phyloP scores from a whole-genome alignment of 2,888 invertebrate species.

The Trissolcus japonicus region DNA sequence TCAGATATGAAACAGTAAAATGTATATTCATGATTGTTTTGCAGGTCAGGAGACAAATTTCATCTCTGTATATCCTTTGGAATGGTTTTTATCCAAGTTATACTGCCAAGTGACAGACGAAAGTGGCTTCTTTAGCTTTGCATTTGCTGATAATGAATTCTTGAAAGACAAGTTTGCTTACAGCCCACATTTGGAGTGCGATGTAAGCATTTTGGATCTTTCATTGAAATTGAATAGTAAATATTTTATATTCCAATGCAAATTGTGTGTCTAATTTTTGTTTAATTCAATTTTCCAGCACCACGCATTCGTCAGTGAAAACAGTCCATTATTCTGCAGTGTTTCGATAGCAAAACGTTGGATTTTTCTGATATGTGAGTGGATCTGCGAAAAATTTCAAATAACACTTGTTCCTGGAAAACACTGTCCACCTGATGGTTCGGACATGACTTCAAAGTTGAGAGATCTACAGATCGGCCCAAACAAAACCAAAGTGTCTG shows the following conservation, averaged over 20 bases:
- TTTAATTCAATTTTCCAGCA: constrained; percentile 57
- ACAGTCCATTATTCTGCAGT: constrained; percentile 63
- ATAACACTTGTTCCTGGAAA: constrained; percentile 48
- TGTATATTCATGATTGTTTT: background rate
- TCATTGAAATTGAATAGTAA: background rate
- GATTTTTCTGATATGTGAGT: constrained; percentile 71
- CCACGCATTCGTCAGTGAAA: constrained; percentile 53
- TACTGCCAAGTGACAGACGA: constrained; percentile 58
- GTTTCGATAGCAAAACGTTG: constrained; percentile 68
- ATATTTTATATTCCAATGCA: background rate
- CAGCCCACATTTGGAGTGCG: constrained; percentile 70
- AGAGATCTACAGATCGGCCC: background rate
- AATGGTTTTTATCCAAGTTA: constrained; percentile 69
- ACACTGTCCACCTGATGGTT: background rate
- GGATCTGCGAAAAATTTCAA: constrained; percentile 62
- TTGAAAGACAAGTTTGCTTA: constrained; percentile 72
- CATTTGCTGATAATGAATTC: constrained; percentile 69
- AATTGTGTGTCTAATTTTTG: background rate
- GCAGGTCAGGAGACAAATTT: constrained; percentile 13
- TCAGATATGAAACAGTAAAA: too few species aligned
- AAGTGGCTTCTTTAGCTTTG: background rate
- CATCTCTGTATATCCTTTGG: constrained; percentile 67
- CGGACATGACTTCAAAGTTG: background rate
- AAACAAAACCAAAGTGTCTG: background rate
- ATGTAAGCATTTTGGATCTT: constrained; percentile 62